Evolutionary conservation across 2,888 invertebrate genomes (phyloP), one percentile per base, ranked within the genome.

Genomic region (Drosophila bunnanda): DNA sequence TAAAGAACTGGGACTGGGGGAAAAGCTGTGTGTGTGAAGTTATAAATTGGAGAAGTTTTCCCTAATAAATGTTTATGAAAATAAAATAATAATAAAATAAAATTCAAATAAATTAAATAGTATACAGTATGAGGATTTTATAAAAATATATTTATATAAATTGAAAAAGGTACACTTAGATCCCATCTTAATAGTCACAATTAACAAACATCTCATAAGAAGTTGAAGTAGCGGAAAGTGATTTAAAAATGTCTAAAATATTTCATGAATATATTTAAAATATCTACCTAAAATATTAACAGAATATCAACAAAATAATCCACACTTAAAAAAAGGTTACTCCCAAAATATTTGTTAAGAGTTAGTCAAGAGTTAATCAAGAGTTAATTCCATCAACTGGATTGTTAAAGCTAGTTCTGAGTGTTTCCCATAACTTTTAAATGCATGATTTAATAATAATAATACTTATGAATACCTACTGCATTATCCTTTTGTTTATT

Each of bases 1-100:
- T 76, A 76, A 71, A 25, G 1, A 46, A 28, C n/a, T 13, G 30
- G 30, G 3, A 44, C 20, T n/a, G 2, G 32, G 32, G 20, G 9
- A 15, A 12, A n/a, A 8, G 7, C 13, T 43, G 0, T 0, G 1
- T 1, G 1, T 12, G 17, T 50, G 2, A 32, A 13, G 13, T 2
- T 7, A 32, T 50, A 9, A 32, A 6, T 34, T 50, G 1, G 20
- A 5, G 2, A 9, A 20, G 12, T 13, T 32, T 4, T 4, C 0
- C 5, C 12, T 20, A 20, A 22, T 12, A 43, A 17, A n/a, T 43
- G 15, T 43, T 7, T 7, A 15, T 10, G 0, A 7, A n/a, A 0
- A 6, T 46, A n/a, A 1, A 28, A 25, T 4, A 25, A 46, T 43
- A 44, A 28, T 46, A 28, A 28, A 9, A 25, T n/a, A 46, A n/a